phyloP scores from a whole-genome alignment of 2,888 invertebrate species.

The Ischnus inquisitorius region DNA sequence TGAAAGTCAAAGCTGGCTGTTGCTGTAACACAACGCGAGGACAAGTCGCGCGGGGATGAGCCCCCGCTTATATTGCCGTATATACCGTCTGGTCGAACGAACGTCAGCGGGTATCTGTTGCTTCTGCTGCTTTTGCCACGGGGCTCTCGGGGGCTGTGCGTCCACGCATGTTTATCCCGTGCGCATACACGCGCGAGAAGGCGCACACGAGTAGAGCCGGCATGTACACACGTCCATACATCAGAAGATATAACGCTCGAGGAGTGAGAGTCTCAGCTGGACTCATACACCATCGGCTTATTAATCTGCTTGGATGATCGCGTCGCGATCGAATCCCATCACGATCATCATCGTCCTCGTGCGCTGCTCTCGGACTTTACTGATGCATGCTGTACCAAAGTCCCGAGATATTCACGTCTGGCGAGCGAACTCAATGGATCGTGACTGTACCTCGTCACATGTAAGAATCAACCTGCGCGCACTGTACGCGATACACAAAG shows the following conservation, averaged over 20 bases:
- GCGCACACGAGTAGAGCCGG: conserved; percentile 74
- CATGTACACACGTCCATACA: conserved; percentile 2
- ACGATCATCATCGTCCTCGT: conserved; percentile 63
- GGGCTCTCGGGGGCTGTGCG: conserved; percentile 37
- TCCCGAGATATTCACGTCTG: not conserved
- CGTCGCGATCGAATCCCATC: conserved; percentile 70
- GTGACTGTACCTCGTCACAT: conserved; percentile 19
- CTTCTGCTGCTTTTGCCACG: conserved; percentile 68
- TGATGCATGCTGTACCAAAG: conserved; percentile 16
- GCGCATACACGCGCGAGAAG: conserved; percentile 34
- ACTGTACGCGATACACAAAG: not conserved
- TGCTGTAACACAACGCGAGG: conserved; percentile 52
- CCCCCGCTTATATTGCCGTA: conserved; percentile 29
- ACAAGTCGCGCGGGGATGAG: conserved; percentile 55
- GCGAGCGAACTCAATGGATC: not conserved
- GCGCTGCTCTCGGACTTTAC: not conserved
- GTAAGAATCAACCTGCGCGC: not conserved
- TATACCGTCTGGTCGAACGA: conserved; percentile 47
- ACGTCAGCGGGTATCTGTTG: conserved; percentile 52
- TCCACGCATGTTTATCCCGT: conserved; percentile 50
- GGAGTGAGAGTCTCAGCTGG: conserved; percentile 62
- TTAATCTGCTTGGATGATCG: conserved; percentile 74
- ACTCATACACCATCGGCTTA: conserved; percentile 70
- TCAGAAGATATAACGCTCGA: conserved; percentile 43
- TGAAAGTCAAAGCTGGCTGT: conserved; percentile 52